Base-by-base conservation (phyloP, 2,113 vertebrate genomes). In the Neogobius melanostomus region DNA sequence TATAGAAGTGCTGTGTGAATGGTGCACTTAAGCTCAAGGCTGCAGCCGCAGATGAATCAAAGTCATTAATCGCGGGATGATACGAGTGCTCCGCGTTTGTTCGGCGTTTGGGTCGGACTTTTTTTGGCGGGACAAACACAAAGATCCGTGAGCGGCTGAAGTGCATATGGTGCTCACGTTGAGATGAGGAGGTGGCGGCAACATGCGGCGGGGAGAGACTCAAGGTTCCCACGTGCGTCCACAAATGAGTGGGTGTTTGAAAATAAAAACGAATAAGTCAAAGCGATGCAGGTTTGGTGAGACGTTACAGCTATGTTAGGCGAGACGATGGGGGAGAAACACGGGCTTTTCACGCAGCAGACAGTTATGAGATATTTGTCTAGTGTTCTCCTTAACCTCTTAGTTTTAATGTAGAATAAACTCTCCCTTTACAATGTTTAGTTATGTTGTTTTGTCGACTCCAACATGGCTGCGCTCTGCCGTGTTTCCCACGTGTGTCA, bases 1-100 rank as follows among this genome's bases (percentile, higher is more conserved):
- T n/a, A 43, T 63, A 12, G 62, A 17, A n/a, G 16, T 46, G 6
- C 28, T 21, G 9, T 74, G 84, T 75, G 84, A 81, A 70, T 65
- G 64, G 69, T 67, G 78, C 83, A 80, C 81, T 87, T 80, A 74
- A 76, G 82, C 68, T 64, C 82, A 82, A 89, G 85, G 84, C 60
- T 75, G 28, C 15, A 46, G 66, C 73, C 73, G 75, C 64, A 83
- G 85, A 89, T 89, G 80, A 84, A 86, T 86, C 61, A 77, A 76
- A 89, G 81, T 68, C 69, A 69, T 83, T 71, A 78, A 89, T 85
- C 66, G 74, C 73, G 71, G 76, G 44, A 71, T 56, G 45, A 43
- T 57, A 28, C 69, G 64, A 70, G 76, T 54, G 53, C 28, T 81
- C 70, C 42, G 66, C 21, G 69, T 80, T 78, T 54, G 53, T 11